phyloP scores from a whole-genome alignment of 2,888 invertebrate species.

The Idaea dimidiata region DNA sequence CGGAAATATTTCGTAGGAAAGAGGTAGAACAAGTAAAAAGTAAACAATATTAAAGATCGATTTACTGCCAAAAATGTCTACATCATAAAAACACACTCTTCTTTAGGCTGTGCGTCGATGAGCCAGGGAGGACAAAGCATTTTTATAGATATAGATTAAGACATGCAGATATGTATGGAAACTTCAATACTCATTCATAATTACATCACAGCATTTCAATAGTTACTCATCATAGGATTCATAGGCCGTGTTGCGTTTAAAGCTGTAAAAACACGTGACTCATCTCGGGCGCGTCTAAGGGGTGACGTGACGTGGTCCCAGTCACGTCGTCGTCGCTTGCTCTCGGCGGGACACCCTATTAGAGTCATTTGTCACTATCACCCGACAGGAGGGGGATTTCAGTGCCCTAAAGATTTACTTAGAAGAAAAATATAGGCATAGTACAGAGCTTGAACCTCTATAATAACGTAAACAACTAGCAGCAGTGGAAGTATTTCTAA shows the following conservation, averaged over 20 bases:
- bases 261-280: background rate
- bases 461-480: too few relatives aligned
- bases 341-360: slow-evolving; percentile 26
- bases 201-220: background rate
- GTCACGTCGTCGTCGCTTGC: slow-evolving; percentile 41
- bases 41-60: background rate
- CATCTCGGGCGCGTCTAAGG: background rate
- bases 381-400: slow-evolving; percentile 21
- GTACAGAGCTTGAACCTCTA: too few relatives aligned
- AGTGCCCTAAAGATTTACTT: background rate
- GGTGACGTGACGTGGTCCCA: slow-evolving; percentile 28
- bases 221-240: background rate
- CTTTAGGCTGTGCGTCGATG: too few relatives aligned
- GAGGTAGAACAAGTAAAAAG: background rate
- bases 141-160: too few relatives aligned
- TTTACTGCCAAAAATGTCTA: background rate
- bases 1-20: background rate
- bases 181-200: background rate
- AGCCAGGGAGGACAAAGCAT: background rate
- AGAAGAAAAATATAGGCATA: too few relatives aligned
- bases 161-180: background rate
- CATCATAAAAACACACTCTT: too few relatives aligned
- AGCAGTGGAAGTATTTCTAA: too few relatives aligned
- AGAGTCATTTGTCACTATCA: slow-evolving; percentile 51
- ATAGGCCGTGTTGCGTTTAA: background rate